phyloP scores from a whole-genome alignment of 2,113 vertebrate species.

The Grantiella picta region DNA sequence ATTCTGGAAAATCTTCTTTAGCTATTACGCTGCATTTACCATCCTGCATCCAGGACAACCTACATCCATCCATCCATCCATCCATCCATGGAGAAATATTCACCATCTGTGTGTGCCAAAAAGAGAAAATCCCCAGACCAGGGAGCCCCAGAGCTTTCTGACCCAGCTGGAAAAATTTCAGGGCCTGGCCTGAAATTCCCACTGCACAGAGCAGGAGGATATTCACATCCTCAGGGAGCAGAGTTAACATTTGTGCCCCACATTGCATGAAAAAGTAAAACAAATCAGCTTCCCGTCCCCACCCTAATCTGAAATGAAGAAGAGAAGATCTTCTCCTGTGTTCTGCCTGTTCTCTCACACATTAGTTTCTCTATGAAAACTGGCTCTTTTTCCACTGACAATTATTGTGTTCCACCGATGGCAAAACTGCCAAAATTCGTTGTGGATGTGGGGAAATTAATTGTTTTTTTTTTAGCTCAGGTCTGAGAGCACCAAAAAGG shows the following conservation, averaged over 20 bases:
- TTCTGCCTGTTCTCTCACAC: neutral
- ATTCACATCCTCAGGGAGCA: neutral
- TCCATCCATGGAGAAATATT: neutral
- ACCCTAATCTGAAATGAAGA: neutral
- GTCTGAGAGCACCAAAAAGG: slow-evolving; percentile 4
- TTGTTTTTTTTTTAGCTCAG: slow-evolving; percentile 36
- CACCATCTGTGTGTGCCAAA: neutral
- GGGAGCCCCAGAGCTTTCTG: neutral
- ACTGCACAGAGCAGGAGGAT: neutral
- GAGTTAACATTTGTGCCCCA: neutral
- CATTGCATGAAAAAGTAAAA: neutral
- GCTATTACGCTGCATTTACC: neutral
- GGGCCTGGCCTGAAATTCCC: neutral
- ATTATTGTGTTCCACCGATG: neutral
- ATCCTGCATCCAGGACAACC: neutral
- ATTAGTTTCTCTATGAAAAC: neutral
- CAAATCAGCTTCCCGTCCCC: neutral
- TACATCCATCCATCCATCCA: neutral
- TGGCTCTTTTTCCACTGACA: neutral
- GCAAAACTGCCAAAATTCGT: neutral
- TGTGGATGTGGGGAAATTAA: slow-evolving; percentile 24
- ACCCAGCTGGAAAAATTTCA: neutral
- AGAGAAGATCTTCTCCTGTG: neutral
- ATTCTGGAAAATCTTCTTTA: neutral
- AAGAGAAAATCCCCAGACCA: neutral